Evolutionary conservation across 1,140 invertebrate genomes (phyloP).

Genomic region (Limonius californicus): DNA sequence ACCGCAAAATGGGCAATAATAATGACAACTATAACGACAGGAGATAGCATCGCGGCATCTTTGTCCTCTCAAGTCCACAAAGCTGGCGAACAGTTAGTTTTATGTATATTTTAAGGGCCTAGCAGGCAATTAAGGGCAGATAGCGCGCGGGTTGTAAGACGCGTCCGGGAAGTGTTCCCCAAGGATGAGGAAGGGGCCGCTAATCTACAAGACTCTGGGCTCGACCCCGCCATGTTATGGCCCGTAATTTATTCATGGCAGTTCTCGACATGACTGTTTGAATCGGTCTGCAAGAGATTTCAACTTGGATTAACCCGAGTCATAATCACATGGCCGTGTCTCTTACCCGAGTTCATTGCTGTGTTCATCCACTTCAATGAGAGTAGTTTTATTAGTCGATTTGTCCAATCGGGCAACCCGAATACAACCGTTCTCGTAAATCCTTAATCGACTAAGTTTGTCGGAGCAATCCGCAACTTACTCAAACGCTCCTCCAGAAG

Average conservation of each 20-base stretch:
- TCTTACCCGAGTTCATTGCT: slow-evolving; percentile 21
- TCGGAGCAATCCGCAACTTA: no score
- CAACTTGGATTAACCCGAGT: slow-evolving; percentile 42
- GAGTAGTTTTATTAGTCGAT: slow-evolving; percentile 28
- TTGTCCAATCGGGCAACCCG: neutral
- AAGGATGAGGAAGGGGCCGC: slow-evolving; percentile 35
- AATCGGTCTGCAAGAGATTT: slow-evolving; percentile 41
- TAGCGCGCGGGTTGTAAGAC: slow-evolving; percentile 35
- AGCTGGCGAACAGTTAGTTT: slow-evolving; percentile 34
- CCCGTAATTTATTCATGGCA: slow-evolving; percentile 42
- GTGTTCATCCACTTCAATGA: slow-evolving; percentile 21
- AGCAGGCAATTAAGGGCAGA: slow-evolving; percentile 32
- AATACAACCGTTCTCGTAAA: no score
- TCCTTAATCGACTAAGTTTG: no score
- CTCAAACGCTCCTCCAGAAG: no score
- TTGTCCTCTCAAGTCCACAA: slow-evolving; percentile 27
- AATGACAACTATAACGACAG: slow-evolving; percentile 6
- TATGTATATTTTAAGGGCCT: slow-evolving; percentile 33
- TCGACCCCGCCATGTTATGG: slow-evolving; percentile 29
- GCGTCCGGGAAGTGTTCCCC: slow-evolving; percentile 39
- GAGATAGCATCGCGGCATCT: slow-evolving; percentile 22
- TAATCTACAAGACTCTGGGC: slow-evolving; percentile 41
- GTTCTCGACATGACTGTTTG: slow-evolving; percentile 40
- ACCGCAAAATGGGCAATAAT: slow-evolving; percentile 13
- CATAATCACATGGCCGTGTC: slow-evolving; percentile 36